These are phyloP conservation scores for Lepidostoma basale DNA, from an alignment of 1,140 invertebrate species.

Conservation along the genomic window DNA sequence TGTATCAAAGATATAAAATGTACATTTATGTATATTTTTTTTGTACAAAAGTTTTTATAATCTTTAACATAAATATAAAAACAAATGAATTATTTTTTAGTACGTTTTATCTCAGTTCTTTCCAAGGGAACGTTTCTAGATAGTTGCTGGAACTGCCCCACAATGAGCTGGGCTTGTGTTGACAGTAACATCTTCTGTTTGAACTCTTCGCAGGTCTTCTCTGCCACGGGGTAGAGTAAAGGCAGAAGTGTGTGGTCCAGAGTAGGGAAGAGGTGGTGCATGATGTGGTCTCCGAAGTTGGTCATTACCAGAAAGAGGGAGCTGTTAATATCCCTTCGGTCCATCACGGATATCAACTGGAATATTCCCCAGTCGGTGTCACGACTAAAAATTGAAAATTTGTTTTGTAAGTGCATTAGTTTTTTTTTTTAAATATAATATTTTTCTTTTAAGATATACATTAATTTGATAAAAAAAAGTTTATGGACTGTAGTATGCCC, in stretches of 20 bases:
- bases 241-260: slow-evolving; percentile 76
- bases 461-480: too few species aligned
- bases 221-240: slow-evolving; percentile 68
- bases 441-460: too few species aligned
- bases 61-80: background rate
- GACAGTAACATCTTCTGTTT: slow-evolving; percentile 62
- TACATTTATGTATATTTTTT: background rate
- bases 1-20: background rate
- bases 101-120: background rate
- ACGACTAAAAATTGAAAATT: slow-evolving; percentile 34
- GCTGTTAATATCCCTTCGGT: slow-evolving; percentile 72
- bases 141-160: slow-evolving; percentile 73
- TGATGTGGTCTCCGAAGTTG: slow-evolving; percentile 77
- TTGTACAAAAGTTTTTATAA: background rate
- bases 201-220: slow-evolving; percentile 74
- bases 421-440: too few species aligned
- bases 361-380: slow-evolving; percentile 79
- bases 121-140: slow-evolving; percentile 57
- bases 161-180: slow-evolving; percentile 66
- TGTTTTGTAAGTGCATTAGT: too few species aligned
- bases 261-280: slow-evolving; percentile 85
- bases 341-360: slow-evolving; percentile 77
- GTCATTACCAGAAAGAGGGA: slow-evolving; percentile 72
- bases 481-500: too few species aligned
- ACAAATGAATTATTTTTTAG: background rate